A percentile compares a stretch with the other conserved stretches of the same genome.
phyloP scores from a whole-genome alignment of 2,797 vertebrate genomes.

The Chelmon rostratus region DNA sequence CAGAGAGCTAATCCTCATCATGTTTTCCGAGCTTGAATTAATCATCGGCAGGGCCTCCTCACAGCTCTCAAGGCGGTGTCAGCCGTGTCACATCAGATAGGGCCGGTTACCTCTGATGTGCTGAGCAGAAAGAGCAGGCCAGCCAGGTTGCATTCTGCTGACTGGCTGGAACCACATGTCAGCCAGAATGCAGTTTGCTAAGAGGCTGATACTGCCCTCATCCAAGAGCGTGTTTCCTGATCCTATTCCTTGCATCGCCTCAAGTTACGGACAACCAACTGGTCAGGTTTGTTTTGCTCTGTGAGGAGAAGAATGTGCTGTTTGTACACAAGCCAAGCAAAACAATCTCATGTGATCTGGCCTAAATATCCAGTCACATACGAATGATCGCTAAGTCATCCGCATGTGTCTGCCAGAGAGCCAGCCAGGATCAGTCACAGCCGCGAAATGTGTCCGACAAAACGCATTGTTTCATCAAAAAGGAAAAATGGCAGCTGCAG shows the following conservation, averaged over 20 bases:
- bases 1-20: conserved; percentile 52
- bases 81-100: conserved; percentile 74
- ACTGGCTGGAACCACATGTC: conserved; percentile 69
- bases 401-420: conserved; percentile 50
- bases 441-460: conserved; percentile 57
- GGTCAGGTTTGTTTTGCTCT: conserved; percentile 61
- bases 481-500: conserved; percentile 64
- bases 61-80: conserved; percentile 74
- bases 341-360: conserved; percentile 76
- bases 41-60: conserved; percentile 70
- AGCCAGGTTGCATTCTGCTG: conserved; percentile 77
- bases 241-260: conserved; percentile 45
- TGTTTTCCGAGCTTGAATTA: conserved; percentile 65
- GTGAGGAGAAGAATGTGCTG: conserved; percentile 60
- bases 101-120: conserved; percentile 61
- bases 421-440: conserved; percentile 52
- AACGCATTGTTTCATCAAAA: conserved; percentile 72
- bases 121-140: conserved; percentile 63
- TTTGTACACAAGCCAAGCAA: conserved; percentile 60
- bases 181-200: conserved; percentile 57
- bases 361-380: conserved; percentile 66
- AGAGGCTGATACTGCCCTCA: conserved; percentile 48
- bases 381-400: conserved; percentile 68
- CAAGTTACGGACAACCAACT: conserved; percentile 51
- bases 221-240: conserved; percentile 52